phyloP scores from a whole-genome alignment of 2,888 invertebrate genomes.

The Archips crataeganus region DNA sequence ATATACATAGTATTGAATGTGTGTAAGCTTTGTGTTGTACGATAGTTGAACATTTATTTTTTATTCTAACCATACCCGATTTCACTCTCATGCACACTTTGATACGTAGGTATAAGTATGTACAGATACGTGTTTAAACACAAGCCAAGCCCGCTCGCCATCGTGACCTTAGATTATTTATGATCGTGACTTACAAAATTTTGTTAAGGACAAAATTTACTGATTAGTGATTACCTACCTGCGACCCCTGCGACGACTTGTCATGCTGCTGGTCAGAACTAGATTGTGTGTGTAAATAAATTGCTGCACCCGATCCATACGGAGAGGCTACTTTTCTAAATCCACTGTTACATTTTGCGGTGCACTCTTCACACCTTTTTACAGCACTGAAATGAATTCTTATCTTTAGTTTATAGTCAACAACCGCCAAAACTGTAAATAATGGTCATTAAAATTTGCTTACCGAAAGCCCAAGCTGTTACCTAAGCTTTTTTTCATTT shows the following conservation, averaged over 20 bases:
- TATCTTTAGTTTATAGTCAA: background rate
- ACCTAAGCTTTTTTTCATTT: background rate
- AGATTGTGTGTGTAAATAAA: background rate
- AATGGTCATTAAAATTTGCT: background rate
- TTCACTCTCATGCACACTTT: too few species aligned
- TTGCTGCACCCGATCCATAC: background rate
- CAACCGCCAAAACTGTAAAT: background rate
- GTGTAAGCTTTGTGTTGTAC: too few species aligned
- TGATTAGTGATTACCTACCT: too few species aligned
- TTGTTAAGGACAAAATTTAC: too few species aligned
- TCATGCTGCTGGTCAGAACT: background rate
- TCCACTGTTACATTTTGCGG: background rate
- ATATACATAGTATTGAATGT: too few species aligned
- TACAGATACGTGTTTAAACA: too few species aligned
- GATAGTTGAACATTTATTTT: too few species aligned
- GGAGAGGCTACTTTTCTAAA: background rate
- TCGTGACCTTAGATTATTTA: too few species aligned
- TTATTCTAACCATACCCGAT: too few species aligned
- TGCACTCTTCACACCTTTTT: background rate
- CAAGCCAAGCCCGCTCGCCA: too few species aligned
- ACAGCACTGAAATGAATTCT: background rate
- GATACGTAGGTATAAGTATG: too few species aligned
- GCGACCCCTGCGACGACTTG: background rate
- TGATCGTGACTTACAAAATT: too few species aligned
- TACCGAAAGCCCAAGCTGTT: background rate